A percentile compares a stretch with the other conserved stretches of the same genome.
Evolutionary conservation across 1,140 invertebrate species (phyloP).

Genomic region (Mercenaria mercenaria): DNA sequence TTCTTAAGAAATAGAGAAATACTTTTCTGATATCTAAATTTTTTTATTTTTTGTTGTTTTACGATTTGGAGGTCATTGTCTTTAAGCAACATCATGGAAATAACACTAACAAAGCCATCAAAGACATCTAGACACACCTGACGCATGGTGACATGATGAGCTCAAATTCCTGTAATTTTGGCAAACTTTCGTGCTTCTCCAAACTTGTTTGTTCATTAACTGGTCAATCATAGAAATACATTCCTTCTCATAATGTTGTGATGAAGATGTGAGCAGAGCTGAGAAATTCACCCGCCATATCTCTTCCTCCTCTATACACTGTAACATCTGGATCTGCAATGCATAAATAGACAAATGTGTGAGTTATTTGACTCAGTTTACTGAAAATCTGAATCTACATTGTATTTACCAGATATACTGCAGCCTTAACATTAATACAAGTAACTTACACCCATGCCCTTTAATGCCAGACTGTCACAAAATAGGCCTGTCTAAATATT

Average conservation of each 20-base stretch:
- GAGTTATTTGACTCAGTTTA: too few species aligned
- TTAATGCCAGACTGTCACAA: too few species aligned
- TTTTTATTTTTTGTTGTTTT: too few species aligned
- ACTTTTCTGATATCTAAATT: too few species aligned
- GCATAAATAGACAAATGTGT: too few species aligned
- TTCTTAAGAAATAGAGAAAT: too few species aligned
- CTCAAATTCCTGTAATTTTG: slow-evolving; percentile 64
- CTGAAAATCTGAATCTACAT: slow-evolving; percentile 80
- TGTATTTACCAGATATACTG: neutral
- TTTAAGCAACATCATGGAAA: too few species aligned
- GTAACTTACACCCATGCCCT: too few species aligned
- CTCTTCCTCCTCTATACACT: slow-evolving; percentile 70
- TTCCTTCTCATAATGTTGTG: slow-evolving; percentile 59
- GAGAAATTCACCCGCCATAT: slow-evolving; percentile 70
- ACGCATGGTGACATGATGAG: slow-evolving; percentile 69
- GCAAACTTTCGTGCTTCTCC: slow-evolving; percentile 76
- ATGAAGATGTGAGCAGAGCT: slow-evolving; percentile 63
- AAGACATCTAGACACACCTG: slow-evolving; percentile 75
- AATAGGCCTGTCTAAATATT: too few species aligned
- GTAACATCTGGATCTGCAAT: slow-evolving; percentile 73
- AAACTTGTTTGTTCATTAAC: slow-evolving; percentile 73
- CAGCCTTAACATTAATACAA: too few species aligned
- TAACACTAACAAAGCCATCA: too few species aligned
- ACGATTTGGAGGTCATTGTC: too few species aligned
- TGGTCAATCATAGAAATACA: slow-evolving; percentile 66